Evolutionary conservation across 2,113 vertebrate species (phyloP).

Genomic region (Trematomus loennbergii): DNA sequence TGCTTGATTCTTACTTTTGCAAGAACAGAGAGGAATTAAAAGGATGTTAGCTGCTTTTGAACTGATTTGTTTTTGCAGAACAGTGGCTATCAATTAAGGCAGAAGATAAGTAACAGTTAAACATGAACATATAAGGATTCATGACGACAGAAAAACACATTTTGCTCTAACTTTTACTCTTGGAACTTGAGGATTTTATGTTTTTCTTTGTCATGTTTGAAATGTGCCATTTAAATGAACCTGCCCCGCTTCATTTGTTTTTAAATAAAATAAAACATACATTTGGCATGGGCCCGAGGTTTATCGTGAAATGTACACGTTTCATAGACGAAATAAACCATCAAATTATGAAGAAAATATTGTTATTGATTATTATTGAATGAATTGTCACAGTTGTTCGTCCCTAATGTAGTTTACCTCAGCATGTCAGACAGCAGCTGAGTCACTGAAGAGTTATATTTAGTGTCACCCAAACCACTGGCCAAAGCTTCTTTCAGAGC

Average conservation of each 20-base stretch:
- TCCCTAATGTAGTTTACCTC: conserved; percentile 78
- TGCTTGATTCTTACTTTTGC: conserved; percentile 82
- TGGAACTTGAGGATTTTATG: neutral
- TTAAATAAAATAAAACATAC: no score
- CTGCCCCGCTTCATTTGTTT: no score
- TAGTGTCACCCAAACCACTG: conserved; percentile 85
- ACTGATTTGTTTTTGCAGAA: neutral
- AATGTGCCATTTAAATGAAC: no score
- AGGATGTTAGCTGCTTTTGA: neutral
- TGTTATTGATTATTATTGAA: neutral
- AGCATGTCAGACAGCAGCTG: conserved; percentile 85
- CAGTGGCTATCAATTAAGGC: neutral
- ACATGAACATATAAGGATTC: neutral
- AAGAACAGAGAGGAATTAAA: neutral
- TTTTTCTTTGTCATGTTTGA: neutral
- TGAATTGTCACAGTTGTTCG: neutral
- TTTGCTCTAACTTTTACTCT: neutral
- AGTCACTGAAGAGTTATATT: conserved; percentile 79
- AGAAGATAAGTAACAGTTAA: neutral
- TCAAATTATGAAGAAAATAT: neutral
- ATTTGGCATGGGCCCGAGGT: no score
- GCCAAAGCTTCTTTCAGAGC: conserved; percentile 87
- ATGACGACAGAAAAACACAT: neutral
- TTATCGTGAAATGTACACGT: no score
- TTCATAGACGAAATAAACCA: neutral